Conservation (phyloP, 2,888 invertebrate genomes). For the Dicyrtoma fusca region DNA sequence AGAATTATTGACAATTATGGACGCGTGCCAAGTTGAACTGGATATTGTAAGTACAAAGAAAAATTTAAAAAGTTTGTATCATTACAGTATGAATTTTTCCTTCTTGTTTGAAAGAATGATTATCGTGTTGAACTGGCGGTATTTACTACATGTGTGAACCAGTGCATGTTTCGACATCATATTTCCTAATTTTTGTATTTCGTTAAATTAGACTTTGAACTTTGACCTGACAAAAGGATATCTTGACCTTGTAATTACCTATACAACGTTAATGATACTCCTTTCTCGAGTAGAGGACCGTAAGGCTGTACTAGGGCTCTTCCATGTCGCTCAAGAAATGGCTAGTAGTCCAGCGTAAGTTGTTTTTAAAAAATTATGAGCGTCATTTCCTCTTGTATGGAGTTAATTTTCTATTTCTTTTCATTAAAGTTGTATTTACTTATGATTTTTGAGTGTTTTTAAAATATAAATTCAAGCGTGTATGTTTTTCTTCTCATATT, state of each 20-base stretch:
- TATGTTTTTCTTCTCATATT: constrained; percentile 31
- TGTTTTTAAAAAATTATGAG: constrained; percentile 11
- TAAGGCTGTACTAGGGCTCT: constrained; percentile 90
- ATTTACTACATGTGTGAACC: no score
- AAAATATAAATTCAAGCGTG: no score
- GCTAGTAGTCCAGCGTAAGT: constrained; percentile 70
- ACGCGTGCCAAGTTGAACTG: constrained; percentile 91
- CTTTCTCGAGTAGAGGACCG: constrained; percentile 97
- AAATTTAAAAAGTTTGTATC: neutral
- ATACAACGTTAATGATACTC: constrained; percentile 94
- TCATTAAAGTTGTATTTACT: neutral
- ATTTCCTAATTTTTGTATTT: constrained; percentile 26
- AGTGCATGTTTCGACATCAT: neutral
- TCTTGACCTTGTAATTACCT: constrained; percentile 90
- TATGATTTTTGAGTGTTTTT: constrained; percentile 4
- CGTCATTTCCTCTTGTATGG: neutral
- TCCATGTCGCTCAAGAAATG: constrained; percentile 97
- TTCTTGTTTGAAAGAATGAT: no score
- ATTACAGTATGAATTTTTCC: no score
- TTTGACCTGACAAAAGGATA: constrained; percentile 96
- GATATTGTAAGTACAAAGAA: constrained; percentile 71
- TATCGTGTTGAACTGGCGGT: no score
- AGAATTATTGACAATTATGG: constrained; percentile 90
- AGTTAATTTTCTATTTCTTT: neutral
- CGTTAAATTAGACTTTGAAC: constrained; percentile 71